A percentile compares a stretch with the other conserved stretches of the same genome.
Evolutionary conservation across 1,140 invertebrate species (phyloP).

Genomic region (Brachionus paranguensis): DNA sequence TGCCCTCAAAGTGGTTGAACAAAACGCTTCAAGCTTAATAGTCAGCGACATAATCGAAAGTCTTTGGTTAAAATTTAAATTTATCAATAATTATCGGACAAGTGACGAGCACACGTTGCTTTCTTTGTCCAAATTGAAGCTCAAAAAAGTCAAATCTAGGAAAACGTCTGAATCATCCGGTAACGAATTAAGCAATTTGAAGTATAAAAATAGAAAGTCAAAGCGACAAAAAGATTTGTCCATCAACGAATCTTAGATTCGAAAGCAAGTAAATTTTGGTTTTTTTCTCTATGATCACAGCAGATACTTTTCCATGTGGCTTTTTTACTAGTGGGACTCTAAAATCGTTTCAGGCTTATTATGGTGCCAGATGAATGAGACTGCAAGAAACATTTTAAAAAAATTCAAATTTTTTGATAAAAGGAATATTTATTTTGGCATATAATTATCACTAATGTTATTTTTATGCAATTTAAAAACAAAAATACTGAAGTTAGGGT

Average conservation of each 20-base stretch:
- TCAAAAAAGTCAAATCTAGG: background rate
- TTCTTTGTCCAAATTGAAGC: background rate
- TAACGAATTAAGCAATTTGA: background rate
- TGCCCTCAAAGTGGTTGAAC: slow-evolving; percentile 5
- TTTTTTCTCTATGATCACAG: background rate
- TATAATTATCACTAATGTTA: too few relatives aligned
- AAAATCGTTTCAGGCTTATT: too few relatives aligned
- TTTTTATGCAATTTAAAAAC: too few relatives aligned
- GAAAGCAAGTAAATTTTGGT: background rate
- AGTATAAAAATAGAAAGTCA: background rate
- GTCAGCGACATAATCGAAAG: slow-evolving; percentile 7
- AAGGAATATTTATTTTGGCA: too few relatives aligned
- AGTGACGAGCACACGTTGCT: background rate
- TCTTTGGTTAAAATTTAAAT: slow-evolving; percentile 29
- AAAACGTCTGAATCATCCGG: slow-evolving; percentile 17
- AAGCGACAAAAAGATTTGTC: background rate
- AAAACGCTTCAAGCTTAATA: slow-evolving; percentile 30
- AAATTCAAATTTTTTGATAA: too few relatives aligned
- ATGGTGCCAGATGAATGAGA: too few relatives aligned
- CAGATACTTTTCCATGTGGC: background rate
- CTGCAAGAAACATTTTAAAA: too few relatives aligned
- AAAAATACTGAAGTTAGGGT: too few relatives aligned
- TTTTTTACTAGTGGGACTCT: too few relatives aligned
- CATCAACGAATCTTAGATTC: background rate
- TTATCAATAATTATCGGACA: slow-evolving; percentile 1